phyloP scores from a whole-genome alignment of 2,113 vertebrate species.

The Sisor rabdophorus region DNA sequence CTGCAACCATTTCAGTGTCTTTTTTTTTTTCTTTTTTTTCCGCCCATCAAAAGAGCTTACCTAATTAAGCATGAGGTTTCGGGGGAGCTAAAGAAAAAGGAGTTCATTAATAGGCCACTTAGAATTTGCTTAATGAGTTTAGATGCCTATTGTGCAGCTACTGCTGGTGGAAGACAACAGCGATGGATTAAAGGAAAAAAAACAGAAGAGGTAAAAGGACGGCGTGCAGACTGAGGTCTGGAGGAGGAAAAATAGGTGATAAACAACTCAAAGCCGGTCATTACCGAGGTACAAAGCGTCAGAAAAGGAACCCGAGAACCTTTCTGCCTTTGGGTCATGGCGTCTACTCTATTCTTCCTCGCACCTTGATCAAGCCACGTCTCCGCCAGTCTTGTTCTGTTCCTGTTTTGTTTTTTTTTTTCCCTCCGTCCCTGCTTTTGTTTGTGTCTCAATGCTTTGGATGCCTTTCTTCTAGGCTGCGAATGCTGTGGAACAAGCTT shows the following conservation, averaged over 20 bases:
- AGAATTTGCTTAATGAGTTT: slow-evolving; percentile 98
- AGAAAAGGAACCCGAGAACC: slow-evolving; percentile 56
- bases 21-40: slow-evolving; percentile 99
- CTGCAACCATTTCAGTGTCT: slow-evolving; percentile 89
- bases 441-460: slow-evolving; percentile 83
- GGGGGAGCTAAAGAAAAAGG: slow-evolving; percentile 76
- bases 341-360: slow-evolving; percentile 41
- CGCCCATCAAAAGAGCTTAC: slow-evolving; percentile 88
- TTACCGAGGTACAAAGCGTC: slow-evolving; percentile 73
- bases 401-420: slow-evolving; percentile 22
- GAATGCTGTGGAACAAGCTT: slow-evolving; percentile 90
- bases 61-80: slow-evolving; percentile 98
- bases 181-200: slow-evolving; percentile 20
- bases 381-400: slow-evolving; percentile 70
- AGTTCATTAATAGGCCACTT: slow-evolving; percentile 88
- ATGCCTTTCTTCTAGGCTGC: slow-evolving; percentile 83
- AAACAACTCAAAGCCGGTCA: slow-evolving; percentile 70
- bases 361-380: slow-evolving; percentile 85
- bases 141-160: slow-evolving; percentile 84
- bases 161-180: slow-evolving; percentile 78
- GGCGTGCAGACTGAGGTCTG: slow-evolving; percentile 58
- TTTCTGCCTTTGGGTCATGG: slow-evolving; percentile 59
- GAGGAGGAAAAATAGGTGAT: slow-evolving; percentile 72
- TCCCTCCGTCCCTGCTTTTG: slow-evolving; percentile 57
- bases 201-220: slow-evolving; percentile 42